Evolutionary conservation across 37 sponge, comb jelly and placozoan genomes (phyloP).

Genomic region (Chondrilla cf. caribensis): DNA sequence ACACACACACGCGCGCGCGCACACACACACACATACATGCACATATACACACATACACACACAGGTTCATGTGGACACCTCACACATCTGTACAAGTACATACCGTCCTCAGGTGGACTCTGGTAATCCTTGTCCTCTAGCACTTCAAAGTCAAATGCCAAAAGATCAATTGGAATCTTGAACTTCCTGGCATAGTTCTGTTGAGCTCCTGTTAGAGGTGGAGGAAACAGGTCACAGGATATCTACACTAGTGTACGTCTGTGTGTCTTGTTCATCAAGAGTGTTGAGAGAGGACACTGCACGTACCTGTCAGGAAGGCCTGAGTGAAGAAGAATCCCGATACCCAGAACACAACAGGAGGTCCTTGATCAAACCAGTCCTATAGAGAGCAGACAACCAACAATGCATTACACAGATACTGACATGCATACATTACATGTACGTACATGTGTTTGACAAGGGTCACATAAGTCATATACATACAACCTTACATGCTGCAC

Average conservation of each 20-base stretch:
- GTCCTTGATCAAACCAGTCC: constrained; percentile 98
- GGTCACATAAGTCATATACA: constrained; percentile 1
- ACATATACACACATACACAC: too few relatives aligned
- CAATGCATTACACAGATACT: neutral
- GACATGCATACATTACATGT: too few relatives aligned
- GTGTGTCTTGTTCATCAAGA: too few relatives aligned
- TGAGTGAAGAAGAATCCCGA: constrained; percentile 99
- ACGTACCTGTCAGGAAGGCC: constrained; percentile 99
- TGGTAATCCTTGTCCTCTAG: constrained; percentile 84
- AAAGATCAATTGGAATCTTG: constrained; percentile 96
- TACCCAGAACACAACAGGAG: constrained; percentile 94
- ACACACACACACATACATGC: constrained; percentile 24
- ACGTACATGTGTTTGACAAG: neutral
- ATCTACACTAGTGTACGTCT: too few relatives aligned
- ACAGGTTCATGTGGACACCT: too few relatives aligned
- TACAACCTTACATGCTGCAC: too few relatives aligned
- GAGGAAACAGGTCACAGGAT: too few relatives aligned
- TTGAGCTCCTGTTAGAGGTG: constrained; percentile 75
- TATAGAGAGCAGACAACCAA: constrained; percentile 2
- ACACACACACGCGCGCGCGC: too few relatives aligned
- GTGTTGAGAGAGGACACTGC: too few relatives aligned
- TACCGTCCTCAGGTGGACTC: constrained; percentile 94
- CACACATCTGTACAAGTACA: too few relatives aligned
- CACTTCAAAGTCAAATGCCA: constrained; percentile 96
- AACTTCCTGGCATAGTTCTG: constrained; percentile 99